Conservation (phyloP, 2,113 vertebrate genomes). For the Myanophis thanlyinensis region DNA sequence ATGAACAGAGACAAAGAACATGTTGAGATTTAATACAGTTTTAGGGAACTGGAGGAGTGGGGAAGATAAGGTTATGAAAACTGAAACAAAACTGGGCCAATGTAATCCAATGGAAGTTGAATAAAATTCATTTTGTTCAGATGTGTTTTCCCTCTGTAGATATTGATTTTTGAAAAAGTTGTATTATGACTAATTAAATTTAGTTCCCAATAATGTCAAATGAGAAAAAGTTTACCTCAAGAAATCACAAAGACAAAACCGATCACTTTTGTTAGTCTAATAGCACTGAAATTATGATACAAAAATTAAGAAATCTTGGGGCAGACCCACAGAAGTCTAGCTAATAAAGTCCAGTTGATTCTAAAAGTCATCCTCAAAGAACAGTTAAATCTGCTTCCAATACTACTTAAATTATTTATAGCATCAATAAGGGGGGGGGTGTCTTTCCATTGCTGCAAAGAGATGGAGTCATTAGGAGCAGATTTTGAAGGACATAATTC, state of each 20-base stretch:
- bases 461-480: not conserved
- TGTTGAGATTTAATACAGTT: constrained; percentile 52
- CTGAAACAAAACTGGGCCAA: not conserved
- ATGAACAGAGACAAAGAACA: constrained; percentile 36
- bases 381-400: not conserved
- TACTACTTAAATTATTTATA: not conserved
- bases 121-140: constrained; percentile 25
- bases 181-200: constrained; percentile 19
- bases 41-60: constrained; percentile 26
- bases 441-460: not conserved
- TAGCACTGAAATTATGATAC: not conserved
- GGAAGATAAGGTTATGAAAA: constrained; percentile 47
- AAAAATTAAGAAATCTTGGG: not conserved
- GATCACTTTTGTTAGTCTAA: not conserved
- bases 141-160: not conserved
- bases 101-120: not conserved
- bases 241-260: not conserved
- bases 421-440: not conserved
- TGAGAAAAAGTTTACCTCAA: not conserved
- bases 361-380: not conserved
- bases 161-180: constrained; percentile 23
- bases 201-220: not conserved
- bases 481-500: not conserved
- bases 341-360: not conserved
- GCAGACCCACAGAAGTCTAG: not conserved